Evolutionary conservation across 2,113 vertebrate species (phyloP).

Genomic region (Halcyon malimbica): DNA sequence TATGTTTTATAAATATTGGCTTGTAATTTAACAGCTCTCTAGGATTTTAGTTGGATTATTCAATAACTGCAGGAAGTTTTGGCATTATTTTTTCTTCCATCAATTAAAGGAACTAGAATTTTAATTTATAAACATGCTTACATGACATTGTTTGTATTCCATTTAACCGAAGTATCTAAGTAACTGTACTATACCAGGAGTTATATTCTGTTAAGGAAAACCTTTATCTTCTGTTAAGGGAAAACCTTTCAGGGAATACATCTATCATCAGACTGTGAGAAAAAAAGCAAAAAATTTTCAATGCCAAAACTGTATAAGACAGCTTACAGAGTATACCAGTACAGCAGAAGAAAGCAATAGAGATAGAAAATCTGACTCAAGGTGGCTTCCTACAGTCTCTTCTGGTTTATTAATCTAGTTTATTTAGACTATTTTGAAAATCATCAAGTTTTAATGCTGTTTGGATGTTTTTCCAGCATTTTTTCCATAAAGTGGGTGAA

Average conservation of each 20-base stretch:
- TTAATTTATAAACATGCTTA: neutral
- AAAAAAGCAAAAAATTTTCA: neutral
- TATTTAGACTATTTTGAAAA: neutral
- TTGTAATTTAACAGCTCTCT: neutral
- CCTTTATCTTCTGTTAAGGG: neutral
- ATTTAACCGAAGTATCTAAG: neutral
- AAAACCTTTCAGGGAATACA: neutral
- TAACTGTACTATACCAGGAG: neutral
- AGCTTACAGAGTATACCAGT: neutral
- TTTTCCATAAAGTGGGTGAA: neutral
- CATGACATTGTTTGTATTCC: neutral
- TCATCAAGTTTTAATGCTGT: neutral
- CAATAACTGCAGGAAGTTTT: neutral
- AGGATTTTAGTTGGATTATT: neutral
- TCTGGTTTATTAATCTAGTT: neutral
- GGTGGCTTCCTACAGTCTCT: neutral
- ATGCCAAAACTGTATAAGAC: neutral
- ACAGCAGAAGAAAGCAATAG: neutral
- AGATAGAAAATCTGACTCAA: neutral
- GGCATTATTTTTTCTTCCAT: neutral
- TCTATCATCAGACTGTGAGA: neutral
- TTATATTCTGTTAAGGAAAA: too few relatives aligned
- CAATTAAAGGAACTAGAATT: neutral
- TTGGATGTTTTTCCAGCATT: neutral
- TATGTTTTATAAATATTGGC: neutral